These are phyloP conservation scores for Zonotrichia leucophrys DNA, from an alignment of 2,113 vertebrate genomes.

Conservation along the genomic window DNA sequence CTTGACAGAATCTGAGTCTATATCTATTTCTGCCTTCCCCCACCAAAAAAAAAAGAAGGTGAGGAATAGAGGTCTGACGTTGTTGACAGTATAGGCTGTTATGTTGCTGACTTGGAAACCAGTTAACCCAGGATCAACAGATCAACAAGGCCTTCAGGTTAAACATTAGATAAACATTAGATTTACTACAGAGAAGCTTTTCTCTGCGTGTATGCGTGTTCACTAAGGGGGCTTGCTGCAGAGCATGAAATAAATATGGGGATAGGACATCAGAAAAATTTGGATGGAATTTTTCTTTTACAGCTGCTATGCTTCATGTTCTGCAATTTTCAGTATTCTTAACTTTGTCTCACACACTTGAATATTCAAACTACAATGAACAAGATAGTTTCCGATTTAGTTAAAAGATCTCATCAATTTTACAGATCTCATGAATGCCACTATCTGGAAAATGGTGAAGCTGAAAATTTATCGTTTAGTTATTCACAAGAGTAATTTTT, in stretches of 20 bases:
- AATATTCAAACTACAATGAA: not conserved
- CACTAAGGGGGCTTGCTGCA: not conserved
- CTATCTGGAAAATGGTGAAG: not conserved
- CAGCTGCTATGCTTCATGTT: not conserved
- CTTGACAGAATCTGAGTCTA: not conserved
- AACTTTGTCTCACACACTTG: not conserved
- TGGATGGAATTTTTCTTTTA: not conserved
- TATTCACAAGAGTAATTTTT: not conserved
- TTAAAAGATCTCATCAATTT: not conserved
- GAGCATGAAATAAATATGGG: not conserved
- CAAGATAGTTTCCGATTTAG: not conserved
- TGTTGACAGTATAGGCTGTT: not conserved
- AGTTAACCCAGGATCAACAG: not conserved
- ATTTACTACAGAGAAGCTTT: not conserved
- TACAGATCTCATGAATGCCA: not conserved
- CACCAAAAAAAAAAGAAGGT: not conserved
- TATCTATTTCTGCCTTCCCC: not conserved
- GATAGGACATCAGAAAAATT: not conserved
- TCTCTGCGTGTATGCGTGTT: not conserved
- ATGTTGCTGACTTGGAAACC: not conserved
- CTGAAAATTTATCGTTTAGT: not conserved
- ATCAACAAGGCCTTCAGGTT: not conserved
- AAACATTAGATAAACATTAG: not conserved
- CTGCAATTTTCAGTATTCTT: not conserved
- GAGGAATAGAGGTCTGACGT: not conserved